Conservation (phyloP, 1,140 invertebrate genomes). For the Rhagoletis pomonella region DNA sequence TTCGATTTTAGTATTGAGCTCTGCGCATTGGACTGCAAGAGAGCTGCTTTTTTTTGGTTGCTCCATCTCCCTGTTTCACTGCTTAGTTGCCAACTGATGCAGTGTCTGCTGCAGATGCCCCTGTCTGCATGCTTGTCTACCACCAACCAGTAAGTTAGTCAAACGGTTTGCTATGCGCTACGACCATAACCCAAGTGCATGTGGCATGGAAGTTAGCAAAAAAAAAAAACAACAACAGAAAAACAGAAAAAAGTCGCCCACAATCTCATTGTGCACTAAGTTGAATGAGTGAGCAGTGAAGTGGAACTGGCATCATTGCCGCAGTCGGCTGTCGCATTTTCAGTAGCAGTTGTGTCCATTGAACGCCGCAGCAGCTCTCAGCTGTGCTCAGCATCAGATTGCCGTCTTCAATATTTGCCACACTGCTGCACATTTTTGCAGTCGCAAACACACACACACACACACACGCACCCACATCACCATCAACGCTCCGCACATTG, state of each 20-base stretch:
- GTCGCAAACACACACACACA: too few species aligned
- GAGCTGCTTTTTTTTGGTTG: background rate
- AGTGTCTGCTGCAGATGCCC: background rate
- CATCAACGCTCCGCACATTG: background rate
- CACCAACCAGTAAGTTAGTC: conserved; percentile 24
- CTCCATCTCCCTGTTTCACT: background rate
- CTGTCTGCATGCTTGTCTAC: conserved; percentile 5
- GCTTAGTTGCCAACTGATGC: background rate
- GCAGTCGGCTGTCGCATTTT: conserved; percentile 22
- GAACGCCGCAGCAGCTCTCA: background rate
- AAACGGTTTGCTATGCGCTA: background rate
- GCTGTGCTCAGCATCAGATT: conserved; percentile 11
- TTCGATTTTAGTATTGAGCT: conserved; percentile 20
- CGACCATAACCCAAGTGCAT: background rate
- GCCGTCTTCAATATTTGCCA: background rate
- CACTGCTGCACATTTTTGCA: conserved; percentile 17
- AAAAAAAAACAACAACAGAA: background rate
- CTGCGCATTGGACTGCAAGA: conserved; percentile 15
- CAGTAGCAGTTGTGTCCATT: conserved; percentile 1
- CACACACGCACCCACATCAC: too few species aligned
- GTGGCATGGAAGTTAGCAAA: background rate
- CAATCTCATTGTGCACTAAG: conserved; percentile 23
- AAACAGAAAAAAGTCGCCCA: conserved; percentile 27
- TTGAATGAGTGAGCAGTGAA: conserved; percentile 24
- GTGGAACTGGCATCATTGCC: conserved; percentile 36